Evolutionary conservation across 30 jellyfish, hydroid and myxozoan genomes (phyloP), one percentile per base, ranked within the genome.

Genomic region (Turritopsis dohrnii): DNA sequence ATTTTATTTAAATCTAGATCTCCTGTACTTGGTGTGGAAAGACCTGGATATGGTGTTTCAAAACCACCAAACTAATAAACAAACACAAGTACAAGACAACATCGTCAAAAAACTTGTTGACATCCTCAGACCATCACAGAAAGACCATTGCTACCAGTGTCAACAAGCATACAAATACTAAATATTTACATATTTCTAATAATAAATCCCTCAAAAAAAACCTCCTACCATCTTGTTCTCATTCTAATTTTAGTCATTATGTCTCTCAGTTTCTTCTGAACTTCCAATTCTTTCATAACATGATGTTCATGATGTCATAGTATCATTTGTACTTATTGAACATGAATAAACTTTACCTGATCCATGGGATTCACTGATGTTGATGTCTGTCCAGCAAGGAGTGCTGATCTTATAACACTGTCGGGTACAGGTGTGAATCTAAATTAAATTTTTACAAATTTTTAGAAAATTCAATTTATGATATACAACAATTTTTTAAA

Each of bases 391-490:
- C 96, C 96, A 66, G 97, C 97, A 71, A 86, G 79, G 21, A 95
- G 18, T 3, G 97, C 96, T 0, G 96, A 83, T 52, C 88, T 76
- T 20, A 93, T 71, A 23, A 93, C 96, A 76, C 98, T 93, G 75
- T 95, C 99, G 1, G 99, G 99, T 23, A 95, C 97, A 27, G 99
- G 99, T 52, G 99, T 95, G 79, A 95, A 95, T 71, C 97, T 93
- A 72, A 23, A 41, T 71, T n/a, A n/a, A n/a, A n/a, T n/a, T n/a
- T n/a, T n/a, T n/a, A n/a, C n/a, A n/a, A n/a, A n/a, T n/a, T n/a
- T n/a, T 8, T 20, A 81, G 28, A 69, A 81, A 16, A 18, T 60
- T 52, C 84, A 76, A 21, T 25, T 18, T 76, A 76, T 0, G 79
- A 26, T 76, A 18, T 60, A 18, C 21, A 21, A 60, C 73, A 21